These are phyloP conservation scores for Onchidella celtica DNA, from an alignment of 2,888 invertebrate species.

Conservation along the genomic window DNA sequence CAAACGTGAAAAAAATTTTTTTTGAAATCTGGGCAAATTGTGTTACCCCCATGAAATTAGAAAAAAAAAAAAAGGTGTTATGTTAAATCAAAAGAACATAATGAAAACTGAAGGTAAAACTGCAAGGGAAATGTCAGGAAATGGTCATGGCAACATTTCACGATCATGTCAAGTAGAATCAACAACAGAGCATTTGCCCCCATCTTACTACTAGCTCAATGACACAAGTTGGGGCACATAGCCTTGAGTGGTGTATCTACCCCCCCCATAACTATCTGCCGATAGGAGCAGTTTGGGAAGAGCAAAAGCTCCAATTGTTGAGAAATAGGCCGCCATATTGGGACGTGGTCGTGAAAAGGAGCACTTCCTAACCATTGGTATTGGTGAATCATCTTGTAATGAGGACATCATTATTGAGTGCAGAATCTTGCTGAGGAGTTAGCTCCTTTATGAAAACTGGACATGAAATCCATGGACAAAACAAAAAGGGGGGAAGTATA, in stretches of 20 bases:
- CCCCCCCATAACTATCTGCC: no score
- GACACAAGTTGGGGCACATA: background rate
- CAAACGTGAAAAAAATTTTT: slow-evolving; percentile 1
- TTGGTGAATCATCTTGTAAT: no score
- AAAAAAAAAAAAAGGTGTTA: background rate
- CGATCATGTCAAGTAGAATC: slow-evolving; percentile 32
- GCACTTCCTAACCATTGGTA: slow-evolving; percentile 1
- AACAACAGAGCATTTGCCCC: slow-evolving; percentile 40
- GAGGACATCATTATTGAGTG: no score
- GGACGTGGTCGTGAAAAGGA: slow-evolving; percentile 31
- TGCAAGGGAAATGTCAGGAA: background rate
- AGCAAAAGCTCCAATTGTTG: slow-evolving; percentile 36
- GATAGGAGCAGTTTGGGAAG: slow-evolving; percentile 3
- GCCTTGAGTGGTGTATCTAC: no score
- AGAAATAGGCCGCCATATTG: slow-evolving; percentile 37
- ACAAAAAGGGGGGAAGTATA: no score
- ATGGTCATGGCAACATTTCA: background rate
- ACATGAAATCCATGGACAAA: no score
- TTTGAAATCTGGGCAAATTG: background rate
- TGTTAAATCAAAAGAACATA: no score
- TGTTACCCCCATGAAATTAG: background rate
- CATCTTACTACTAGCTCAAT: background rate
- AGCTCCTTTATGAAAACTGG: no score
- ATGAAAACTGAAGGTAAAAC: background rate
- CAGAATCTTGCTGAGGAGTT: no score